Evolutionary conservation across 2,113 vertebrate species (phyloP).

Genomic region (Colinus virginianus): DNA sequence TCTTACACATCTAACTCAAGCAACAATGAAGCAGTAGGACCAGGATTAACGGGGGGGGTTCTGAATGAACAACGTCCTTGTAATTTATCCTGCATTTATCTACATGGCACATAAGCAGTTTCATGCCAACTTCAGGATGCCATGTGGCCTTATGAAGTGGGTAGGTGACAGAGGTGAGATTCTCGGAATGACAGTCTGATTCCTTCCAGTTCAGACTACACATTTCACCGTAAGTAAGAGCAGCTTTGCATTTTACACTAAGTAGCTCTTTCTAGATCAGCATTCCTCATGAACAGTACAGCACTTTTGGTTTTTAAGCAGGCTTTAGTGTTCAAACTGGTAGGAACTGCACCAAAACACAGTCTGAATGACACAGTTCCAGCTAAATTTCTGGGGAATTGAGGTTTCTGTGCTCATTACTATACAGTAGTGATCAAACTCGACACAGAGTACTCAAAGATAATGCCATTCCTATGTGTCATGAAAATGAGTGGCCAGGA

Average conservation of each 20-base stretch:
- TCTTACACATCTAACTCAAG: neutral
- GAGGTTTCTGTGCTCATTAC: neutral
- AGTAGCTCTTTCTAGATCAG: constrained; percentile 2
- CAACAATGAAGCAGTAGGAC: neutral
- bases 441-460: neutral
- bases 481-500: neutral
- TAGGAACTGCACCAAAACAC: neutral
- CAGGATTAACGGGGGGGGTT: neutral
- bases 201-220: neutral
- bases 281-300: neutral
- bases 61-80: neutral
- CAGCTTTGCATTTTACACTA: constrained; percentile 4
- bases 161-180: neutral
- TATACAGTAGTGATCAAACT: neutral
- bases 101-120: neutral
- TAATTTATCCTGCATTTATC: neutral
- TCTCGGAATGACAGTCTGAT: neutral
- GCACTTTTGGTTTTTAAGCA: neutral
- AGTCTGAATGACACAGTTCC: neutral
- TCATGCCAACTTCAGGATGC: neutral
- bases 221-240: neutral
- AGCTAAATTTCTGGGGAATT: neutral
- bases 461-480: neutral
- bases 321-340: neutral
- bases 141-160: neutral